Percentiles rank a stretch among this genome's conserved stretches.
These are phyloP conservation scores for Adelges cooleyi DNA, from an alignment of 1,140 invertebrate species.

Conservation along the genomic window DNA sequence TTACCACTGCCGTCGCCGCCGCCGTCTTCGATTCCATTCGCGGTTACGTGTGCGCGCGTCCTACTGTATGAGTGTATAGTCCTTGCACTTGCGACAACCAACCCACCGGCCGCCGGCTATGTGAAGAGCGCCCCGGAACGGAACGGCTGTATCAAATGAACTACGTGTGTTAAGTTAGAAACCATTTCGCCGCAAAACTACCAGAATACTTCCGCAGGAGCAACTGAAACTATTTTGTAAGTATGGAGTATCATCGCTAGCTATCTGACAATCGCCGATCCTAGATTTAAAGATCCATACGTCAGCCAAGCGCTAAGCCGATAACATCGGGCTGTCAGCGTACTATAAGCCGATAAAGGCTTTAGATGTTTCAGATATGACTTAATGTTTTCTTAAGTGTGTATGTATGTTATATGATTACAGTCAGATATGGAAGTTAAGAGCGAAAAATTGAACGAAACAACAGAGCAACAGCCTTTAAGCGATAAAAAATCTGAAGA, in stretches of 20 bases:
- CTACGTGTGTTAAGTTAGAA: neutral
- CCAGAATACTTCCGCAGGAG: neutral
- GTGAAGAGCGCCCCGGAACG: neutral
- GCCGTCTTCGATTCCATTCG: neutral
- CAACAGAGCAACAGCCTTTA: neutral
- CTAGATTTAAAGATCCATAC: neutral
- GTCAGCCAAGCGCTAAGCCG: too few species aligned
- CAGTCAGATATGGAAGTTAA: conserved; percentile 17
- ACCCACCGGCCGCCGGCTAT: neutral
- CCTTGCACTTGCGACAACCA: neutral
- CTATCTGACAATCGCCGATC: neutral
- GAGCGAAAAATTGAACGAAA: neutral
- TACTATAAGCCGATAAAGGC: too few species aligned
- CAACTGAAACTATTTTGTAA: neutral
- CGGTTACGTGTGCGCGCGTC: too few species aligned
- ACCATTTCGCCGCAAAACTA: too few species aligned
- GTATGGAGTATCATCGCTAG: too few species aligned
- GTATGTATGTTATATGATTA: too few species aligned
- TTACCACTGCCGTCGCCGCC: neutral
- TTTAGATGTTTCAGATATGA: too few species aligned
- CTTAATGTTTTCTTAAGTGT: too few species aligned
- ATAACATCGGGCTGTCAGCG: neutral
- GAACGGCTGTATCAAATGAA: neutral
- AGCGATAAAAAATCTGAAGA: conserved; percentile 50
- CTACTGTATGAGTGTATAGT: too few species aligned